Conservation (phyloP, 64 coral and sea anemone genomes). For the Porites australiensis region DNA sequence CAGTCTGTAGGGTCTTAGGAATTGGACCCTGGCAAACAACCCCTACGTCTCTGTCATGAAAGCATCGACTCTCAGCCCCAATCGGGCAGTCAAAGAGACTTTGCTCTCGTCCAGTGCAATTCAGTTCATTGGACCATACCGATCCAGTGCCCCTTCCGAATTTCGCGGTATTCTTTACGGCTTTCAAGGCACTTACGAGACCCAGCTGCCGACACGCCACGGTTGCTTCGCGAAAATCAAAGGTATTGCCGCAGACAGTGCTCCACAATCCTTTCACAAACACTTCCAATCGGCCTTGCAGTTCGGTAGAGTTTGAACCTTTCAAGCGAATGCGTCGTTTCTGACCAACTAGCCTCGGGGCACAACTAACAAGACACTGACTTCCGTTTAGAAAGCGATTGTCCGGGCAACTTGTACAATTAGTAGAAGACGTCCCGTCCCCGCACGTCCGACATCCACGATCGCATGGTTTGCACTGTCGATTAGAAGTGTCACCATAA, state of each 20-base stretch:
- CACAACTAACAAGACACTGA: conserved; percentile 59
- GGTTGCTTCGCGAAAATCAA: conserved; percentile 82
- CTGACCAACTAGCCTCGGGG: conserved; percentile 32
- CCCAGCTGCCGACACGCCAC: conserved; percentile 75
- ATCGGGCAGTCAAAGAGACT: conserved; percentile 62
- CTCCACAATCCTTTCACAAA: conserved; percentile 42
- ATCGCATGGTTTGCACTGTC: conserved; percentile 71
- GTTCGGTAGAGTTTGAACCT: conserved; percentile 43
- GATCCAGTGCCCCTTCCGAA: conserved; percentile 56
- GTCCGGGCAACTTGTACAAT: conserved; percentile 73
- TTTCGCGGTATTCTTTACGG: conserved; percentile 15
- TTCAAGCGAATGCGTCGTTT: conserved; percentile 43
- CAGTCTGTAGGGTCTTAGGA: background rate
- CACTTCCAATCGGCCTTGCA: conserved; percentile 77
- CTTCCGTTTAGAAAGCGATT: conserved; percentile 52
- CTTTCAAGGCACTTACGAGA: conserved; percentile 55
- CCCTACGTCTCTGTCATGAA: conserved; percentile 79
- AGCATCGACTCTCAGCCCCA: conserved; percentile 45
- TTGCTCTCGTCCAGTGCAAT: conserved; percentile 64
- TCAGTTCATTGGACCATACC: conserved; percentile 50
- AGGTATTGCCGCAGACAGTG: conserved; percentile 74
- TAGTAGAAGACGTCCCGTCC: conserved; percentile 25
- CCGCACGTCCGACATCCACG: conserved; percentile 71
- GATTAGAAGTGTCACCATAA: conserved; percentile 66
- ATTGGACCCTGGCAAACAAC: conserved; percentile 75